Evolutionary conservation across 2,888 invertebrate genomes (phyloP).

Genomic region (Amiota minor): DNA sequence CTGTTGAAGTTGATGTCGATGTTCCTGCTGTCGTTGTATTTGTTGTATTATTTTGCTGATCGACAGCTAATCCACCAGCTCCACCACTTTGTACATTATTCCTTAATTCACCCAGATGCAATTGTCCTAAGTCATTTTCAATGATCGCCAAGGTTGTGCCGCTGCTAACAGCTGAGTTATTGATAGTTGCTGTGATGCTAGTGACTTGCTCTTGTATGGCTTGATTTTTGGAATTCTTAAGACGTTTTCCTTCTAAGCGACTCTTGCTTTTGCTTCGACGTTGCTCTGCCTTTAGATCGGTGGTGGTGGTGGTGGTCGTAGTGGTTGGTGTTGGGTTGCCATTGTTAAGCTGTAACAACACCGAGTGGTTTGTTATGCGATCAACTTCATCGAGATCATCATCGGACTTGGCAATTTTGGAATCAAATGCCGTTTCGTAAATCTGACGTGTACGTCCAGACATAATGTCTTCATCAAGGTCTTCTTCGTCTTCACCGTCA

Average conservation of each 20-base stretch:
- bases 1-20: neutral
- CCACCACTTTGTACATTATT: neutral
- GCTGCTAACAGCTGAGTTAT: conserved; percentile 45
- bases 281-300: neutral
- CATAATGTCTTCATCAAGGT: conserved; percentile 53
- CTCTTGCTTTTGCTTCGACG: conserved; percentile 45
- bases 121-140: neutral
- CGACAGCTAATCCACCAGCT: conserved; percentile 49
- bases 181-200: neutral
- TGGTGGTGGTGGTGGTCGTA: conserved; percentile 16
- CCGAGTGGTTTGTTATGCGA: conserved; percentile 86
- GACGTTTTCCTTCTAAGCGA: conserved; percentile 69
- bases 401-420: conserved; percentile 86
- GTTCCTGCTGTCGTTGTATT: conserved; percentile 22
- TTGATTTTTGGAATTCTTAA: conserved; percentile 72
- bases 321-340: conserved; percentile 51
- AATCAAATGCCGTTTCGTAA: conserved; percentile 92
- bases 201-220: conserved; percentile 67
- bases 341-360: conserved; percentile 77
- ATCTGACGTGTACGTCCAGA: conserved; percentile 80
- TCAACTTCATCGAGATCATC: conserved; percentile 87
- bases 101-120: conserved; percentile 18
- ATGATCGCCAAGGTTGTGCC: conserved; percentile 38
- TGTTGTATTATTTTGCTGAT: conserved; percentile 72
- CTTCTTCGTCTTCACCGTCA: conserved; percentile 66